Base-by-base conservation (phyloP, 2,888 invertebrate genomes). In the Deilephila porcellus region DNA sequence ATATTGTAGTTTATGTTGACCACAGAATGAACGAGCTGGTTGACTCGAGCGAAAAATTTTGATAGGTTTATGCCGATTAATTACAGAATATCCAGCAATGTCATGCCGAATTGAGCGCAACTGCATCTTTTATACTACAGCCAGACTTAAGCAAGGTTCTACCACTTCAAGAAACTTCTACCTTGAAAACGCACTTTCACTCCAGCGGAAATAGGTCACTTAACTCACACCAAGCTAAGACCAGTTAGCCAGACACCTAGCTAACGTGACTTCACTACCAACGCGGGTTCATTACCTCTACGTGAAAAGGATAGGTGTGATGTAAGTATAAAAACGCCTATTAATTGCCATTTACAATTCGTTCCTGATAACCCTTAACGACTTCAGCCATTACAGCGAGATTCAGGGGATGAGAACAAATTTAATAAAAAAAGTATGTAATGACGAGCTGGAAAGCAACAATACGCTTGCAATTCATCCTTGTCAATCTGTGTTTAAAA, bases 391-490 rank as follows among this genome's bases (percentile, higher is more conserved):
- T 67, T 67, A 67, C 29, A 52, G 45, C 11, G 45, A 4, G 11
- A 64, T 64, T 37, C 20, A 52, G 4, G 29, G 52, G 20, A 72
- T 53, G 53, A 7, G 56, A 56, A 19, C 32, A 32, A 53, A 56
- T 52, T 34, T 56, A 7, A 56, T 8, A 64, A 63, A 56, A 62
- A 72, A 72, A 34, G 67, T 73, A 59, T 29, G 25, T 75, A 74
- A 71, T 64, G 70, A 60, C 59, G 60, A 73, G 71, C 62, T 80
- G 74, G 73, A 75, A 73, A 75, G 74, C 73, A 20, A 75, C 59
- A 80, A 60, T 77, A 59, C 77, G 76, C 70, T 80, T 81, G 80
- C 29, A 72, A 72, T 85, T 81, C 80, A 78, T 83, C 79, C 74
- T 80, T 80, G 85, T 84, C 83, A 80, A 37, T 75, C 45, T 29